phyloP scores from a whole-genome alignment of 2,888 invertebrate species.

The Temnothorax unifasciatus region DNA sequence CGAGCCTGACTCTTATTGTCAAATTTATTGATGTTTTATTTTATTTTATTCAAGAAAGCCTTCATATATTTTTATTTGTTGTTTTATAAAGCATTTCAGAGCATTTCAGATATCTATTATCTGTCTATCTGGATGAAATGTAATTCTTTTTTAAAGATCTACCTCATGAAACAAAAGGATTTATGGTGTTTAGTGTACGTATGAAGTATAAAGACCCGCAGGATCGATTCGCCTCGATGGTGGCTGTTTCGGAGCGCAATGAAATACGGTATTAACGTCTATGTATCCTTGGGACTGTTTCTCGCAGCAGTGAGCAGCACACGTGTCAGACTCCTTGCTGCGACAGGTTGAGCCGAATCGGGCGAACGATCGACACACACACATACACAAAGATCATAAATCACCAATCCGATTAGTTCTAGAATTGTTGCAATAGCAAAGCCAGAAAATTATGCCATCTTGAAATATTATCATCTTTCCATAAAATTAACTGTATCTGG shows the following conservation, averaged over 20 bases:
- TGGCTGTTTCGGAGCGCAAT: conserved; percentile 72
- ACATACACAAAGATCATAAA: conserved; percentile 23
- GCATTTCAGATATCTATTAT: not conserved
- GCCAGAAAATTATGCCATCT: conserved; percentile 1
- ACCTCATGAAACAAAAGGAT: not conserved
- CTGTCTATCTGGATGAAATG: not conserved
- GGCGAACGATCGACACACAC: not conserved
- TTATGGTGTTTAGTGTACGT: not conserved
- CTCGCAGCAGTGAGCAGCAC: conserved; percentile 42
- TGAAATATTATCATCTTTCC: conserved; percentile 13
- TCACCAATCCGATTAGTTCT: conserved; percentile 37
- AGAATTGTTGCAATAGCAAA: not conserved
- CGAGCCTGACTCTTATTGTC: too few relatives aligned
- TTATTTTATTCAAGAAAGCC: too few relatives aligned
- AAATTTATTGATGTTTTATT: too few relatives aligned
- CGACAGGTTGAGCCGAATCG: conserved; percentile 23
- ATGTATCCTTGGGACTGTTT: conserved; percentile 56
- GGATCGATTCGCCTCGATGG: conserved; percentile 65
- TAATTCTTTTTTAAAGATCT: not conserved
- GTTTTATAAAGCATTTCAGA: not conserved
- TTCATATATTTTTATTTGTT: too few relatives aligned
- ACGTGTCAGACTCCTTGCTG: conserved; percentile 30
- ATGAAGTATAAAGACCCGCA: conserved; percentile 49
- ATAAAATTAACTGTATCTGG: not conserved
- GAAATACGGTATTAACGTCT: conserved; percentile 75